A percentile compares a stretch with the other conserved stretches of the same genome.
Evolutionary conservation across 2,797 vertebrate genomes (phyloP).

Genomic region (Spea hammondii): DNA sequence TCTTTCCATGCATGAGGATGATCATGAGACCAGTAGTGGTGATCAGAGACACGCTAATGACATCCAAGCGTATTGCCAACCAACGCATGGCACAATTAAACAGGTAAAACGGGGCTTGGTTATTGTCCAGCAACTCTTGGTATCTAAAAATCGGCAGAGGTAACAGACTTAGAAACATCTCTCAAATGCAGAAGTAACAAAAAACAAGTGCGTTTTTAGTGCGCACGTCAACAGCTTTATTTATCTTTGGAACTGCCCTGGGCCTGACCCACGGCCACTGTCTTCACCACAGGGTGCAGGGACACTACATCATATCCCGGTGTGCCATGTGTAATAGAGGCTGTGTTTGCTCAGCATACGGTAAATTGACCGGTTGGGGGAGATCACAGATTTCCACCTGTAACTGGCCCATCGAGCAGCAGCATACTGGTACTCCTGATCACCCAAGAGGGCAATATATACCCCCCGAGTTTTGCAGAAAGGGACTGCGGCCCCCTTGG

Average conservation of each 20-base stretch:
- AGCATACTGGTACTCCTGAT: not conserved
- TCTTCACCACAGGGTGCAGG: not conserved
- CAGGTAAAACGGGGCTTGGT: constrained; percentile 85
- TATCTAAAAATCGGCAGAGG: constrained; percentile 68
- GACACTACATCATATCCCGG: no score
- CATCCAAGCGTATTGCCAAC: constrained; percentile 84
- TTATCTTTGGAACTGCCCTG: no score
- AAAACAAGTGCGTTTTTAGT: not conserved
- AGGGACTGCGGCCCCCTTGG: no score
- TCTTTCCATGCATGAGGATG: constrained; percentile 86
- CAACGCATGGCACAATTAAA: constrained; percentile 91
- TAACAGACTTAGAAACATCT: not conserved
- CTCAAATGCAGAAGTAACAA: not conserved
- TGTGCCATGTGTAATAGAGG: no score
- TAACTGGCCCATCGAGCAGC: no score
- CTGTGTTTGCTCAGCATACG: no score
- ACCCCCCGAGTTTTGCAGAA: no score
- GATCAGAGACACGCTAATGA: constrained; percentile 87
- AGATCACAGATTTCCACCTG: no score
- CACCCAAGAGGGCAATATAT: not conserved
- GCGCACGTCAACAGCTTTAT: not conserved
- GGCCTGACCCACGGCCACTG: not conserved
- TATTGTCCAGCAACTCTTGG: constrained; percentile 84
- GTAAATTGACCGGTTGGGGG: no score
- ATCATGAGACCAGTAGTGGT: constrained; percentile 87